A percentile compares a stretch with the other conserved stretches of the same genome.
phyloP scores from a whole-genome alignment of 2,797 vertebrate genomes.

The Poeciliopsis presidionis region DNA sequence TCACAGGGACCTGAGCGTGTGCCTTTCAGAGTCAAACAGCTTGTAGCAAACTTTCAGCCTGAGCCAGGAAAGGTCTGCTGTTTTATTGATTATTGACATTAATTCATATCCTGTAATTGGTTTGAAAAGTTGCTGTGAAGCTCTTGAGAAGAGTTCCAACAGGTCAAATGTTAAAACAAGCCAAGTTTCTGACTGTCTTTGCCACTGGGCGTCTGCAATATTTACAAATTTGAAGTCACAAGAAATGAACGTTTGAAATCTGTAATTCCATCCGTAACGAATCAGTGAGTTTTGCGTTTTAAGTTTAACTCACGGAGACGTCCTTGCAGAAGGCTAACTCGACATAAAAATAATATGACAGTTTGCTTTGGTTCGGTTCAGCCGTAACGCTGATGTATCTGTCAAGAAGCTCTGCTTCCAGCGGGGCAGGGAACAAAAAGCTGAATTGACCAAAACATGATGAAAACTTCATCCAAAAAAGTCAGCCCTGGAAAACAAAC shows the following conservation, averaged over 20 bases:
- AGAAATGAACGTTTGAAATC: background rate
- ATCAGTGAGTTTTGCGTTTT: background rate
- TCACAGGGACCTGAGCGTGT: constrained; percentile 7
- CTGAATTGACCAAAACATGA: constrained; percentile 12
- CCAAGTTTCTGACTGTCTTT: background rate
- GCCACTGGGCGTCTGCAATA: background rate
- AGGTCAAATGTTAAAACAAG: background rate
- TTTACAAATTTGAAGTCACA: background rate
- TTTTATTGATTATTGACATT: background rate
- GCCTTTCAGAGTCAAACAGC: background rate
- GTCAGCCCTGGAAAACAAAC: background rate
- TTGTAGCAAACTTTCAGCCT: background rate
- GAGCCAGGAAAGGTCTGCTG: background rate
- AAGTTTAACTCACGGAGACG: background rate
- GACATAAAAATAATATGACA: background rate
- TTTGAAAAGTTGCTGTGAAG: background rate
- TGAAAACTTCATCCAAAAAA: constrained; percentile 3
- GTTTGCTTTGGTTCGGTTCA: background rate
- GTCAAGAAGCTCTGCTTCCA: background rate
- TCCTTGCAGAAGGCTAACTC: background rate
- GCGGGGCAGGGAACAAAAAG: background rate
- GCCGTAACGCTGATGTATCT: background rate
- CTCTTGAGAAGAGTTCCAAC: background rate
- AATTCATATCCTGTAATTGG: background rate
- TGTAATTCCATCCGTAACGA: background rate